Conservation (phyloP, 1,140 invertebrate species). For the Heliconius melpomene region DNA sequence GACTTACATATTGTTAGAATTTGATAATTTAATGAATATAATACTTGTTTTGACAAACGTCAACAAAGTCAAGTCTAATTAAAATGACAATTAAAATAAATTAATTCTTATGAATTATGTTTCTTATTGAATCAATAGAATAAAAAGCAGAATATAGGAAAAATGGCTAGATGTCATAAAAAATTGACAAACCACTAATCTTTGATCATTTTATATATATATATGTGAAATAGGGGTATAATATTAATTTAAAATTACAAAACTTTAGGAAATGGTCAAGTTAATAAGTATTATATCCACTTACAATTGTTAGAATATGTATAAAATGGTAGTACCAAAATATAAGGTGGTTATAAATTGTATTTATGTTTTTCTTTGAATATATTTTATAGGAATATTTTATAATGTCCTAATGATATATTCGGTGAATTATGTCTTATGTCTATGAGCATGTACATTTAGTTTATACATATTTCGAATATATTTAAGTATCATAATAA, state of each 20-base stretch:
- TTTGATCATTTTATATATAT: too few species aligned
- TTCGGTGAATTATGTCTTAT: neutral
- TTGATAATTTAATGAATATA: neutral
- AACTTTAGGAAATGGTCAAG: neutral
- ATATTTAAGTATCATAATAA: conserved; percentile 16
- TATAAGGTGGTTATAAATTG: neutral
- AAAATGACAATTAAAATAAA: too few species aligned
- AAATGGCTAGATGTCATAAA: too few species aligned
- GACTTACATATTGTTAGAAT: neutral
- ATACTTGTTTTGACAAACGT: neutral
- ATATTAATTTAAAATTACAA: neutral
- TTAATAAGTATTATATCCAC: neutral
- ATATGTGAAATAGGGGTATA: neutral
- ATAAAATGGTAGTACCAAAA: conserved; percentile 6
- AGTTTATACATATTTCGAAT: neutral
- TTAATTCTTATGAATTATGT: too few species aligned
- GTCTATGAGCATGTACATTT: conserved; percentile 11
- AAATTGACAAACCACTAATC: too few species aligned
- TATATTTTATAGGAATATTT: conserved; percentile 9
- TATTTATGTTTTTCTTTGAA: conserved; percentile 5
- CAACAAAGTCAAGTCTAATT: too few species aligned
- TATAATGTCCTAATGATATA: neutral
- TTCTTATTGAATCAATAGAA: too few species aligned
- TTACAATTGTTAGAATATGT: neutral
- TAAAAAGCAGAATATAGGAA: too few species aligned